These are phyloP conservation scores for Lepidocolaptes lacrymiger DNA, from an alignment of 2,797 vertebrate species.

Conservation along the genomic window DNA sequence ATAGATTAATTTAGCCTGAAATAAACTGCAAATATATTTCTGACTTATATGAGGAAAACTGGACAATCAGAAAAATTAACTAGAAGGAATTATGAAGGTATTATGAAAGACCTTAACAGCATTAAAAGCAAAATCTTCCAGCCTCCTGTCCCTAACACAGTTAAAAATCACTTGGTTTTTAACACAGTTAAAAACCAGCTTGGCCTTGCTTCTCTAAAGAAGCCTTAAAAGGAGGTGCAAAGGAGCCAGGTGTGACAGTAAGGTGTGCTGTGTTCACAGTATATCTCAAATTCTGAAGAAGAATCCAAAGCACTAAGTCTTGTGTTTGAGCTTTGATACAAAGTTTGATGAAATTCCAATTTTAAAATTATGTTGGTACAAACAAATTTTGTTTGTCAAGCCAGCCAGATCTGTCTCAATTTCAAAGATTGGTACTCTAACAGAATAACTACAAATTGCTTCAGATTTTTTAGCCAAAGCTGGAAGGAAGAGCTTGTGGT, in stretches of 20 bases:
- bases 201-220: neutral
- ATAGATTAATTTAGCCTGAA: neutral
- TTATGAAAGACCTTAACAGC: neutral
- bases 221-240: neutral
- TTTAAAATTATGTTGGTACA: neutral
- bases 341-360: neutral
- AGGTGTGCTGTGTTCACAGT: neutral
- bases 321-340: neutral
- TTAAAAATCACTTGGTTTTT: neutral
- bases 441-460: neutral
- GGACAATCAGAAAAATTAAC: neutral
- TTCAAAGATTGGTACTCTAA: neutral
- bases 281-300: neutral
- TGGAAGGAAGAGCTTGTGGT: neutral
- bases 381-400: neutral
- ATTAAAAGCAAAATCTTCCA: neutral
- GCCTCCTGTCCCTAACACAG: neutral
- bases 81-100: neutral
- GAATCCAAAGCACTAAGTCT: neutral
- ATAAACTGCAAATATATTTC: neutral
- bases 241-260: neutral
- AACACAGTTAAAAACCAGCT: neutral
- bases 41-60: neutral
- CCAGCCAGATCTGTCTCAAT: neutral
- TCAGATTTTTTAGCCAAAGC: neutral